phyloP scores from a whole-genome alignment of 2,113 vertebrate species.

The Strix aluco region DNA sequence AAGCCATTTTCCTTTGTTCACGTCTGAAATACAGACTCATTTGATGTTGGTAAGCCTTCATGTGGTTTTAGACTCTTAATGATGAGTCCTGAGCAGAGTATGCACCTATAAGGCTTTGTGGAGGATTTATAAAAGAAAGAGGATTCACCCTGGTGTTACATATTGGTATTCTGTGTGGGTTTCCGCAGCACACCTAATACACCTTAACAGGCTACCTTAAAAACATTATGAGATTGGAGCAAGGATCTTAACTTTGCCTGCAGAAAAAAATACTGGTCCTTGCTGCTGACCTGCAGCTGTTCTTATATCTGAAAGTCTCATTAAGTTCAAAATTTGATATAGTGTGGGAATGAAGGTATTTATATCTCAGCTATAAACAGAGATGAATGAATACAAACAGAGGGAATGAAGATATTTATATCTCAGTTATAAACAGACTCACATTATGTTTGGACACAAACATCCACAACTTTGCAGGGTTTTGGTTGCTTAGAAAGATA shows the following conservation, averaged over 20 bases:
- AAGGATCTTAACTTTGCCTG: background rate
- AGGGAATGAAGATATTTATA: background rate
- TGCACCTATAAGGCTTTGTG: background rate
- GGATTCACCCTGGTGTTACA: background rate
- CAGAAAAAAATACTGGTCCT: background rate
- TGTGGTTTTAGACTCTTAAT: background rate
- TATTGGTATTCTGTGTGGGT: background rate
- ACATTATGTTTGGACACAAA: background rate
- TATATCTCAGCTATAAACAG: background rate
- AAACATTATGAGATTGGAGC: background rate
- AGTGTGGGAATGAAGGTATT: background rate
- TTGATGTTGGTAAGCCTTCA: background rate
- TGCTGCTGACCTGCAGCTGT: background rate
- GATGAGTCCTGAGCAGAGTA: background rate
- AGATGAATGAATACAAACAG: background rate
- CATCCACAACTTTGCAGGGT: background rate
- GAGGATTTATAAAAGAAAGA: constrained; percentile 2
- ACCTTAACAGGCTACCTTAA: constrained; percentile 9
- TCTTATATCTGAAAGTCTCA: background rate
- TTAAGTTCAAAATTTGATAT: background rate
- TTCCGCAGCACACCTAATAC: background rate
- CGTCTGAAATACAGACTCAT: background rate
- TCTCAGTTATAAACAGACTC: background rate
- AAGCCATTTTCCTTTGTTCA: constrained; percentile 2
- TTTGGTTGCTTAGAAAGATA: background rate